phyloP scores from a whole-genome alignment of 2,797 vertebrate species.

The Coreius guichenoti region DNA sequence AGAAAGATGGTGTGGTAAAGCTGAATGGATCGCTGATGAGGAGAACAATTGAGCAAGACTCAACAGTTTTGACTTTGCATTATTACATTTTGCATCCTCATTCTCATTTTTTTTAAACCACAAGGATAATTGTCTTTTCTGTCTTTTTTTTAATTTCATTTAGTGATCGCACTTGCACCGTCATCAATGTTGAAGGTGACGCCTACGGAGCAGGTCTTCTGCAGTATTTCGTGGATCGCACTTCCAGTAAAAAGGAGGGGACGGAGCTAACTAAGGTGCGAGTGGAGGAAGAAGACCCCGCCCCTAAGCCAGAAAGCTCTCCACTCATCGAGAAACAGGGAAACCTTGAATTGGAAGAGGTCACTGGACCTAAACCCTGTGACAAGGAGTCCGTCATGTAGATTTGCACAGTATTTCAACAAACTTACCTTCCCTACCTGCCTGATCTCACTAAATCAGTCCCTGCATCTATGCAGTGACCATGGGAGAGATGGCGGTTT shows the following conservation, averaged over 20 bases:
- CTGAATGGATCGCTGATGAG: not conserved
- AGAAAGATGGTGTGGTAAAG: not conserved
- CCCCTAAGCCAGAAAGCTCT: constrained; percentile 67
- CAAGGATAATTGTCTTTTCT: not conserved
- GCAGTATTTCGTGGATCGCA: constrained; percentile 81
- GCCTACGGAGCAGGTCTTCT: constrained; percentile 89
- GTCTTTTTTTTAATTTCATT: not conserved
- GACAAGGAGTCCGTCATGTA: constrained; percentile 85
- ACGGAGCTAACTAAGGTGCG: constrained; percentile 73
- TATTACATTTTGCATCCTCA: not conserved
- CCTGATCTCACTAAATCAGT: not conserved
- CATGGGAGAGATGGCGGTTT: not conserved
- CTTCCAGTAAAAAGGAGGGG: constrained; percentile 36
- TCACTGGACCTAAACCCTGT: rapidly evolving
- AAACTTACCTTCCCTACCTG: constrained; percentile 12
- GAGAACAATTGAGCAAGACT: not conserved
- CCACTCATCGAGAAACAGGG: constrained; percentile 76
- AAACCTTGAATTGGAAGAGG: not conserved
- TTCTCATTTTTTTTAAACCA: not conserved
- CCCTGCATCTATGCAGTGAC: not conserved
- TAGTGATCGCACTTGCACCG: constrained; percentile 89
- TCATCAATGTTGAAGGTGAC: constrained; percentile 90
- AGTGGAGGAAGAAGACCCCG: constrained; percentile 39
- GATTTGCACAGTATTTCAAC: constrained; percentile 37
- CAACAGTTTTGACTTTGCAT: not conserved